Evolutionary conservation across 2,113 vertebrate genomes (phyloP), one percentile per base, ranked within the genome.

Genomic region (Gulo gulo): DNA sequence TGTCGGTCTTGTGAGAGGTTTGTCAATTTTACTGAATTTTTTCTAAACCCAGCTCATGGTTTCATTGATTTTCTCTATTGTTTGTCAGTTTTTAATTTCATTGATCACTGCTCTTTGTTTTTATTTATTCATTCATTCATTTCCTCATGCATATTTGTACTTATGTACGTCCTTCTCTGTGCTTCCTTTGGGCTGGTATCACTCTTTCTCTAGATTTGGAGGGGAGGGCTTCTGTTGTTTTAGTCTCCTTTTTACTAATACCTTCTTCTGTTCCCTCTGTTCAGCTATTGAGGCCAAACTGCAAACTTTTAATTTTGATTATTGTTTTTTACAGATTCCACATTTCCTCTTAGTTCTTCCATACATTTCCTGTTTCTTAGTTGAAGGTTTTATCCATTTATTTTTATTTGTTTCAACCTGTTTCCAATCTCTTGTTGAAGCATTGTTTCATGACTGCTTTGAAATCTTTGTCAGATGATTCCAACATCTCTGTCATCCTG

Each of bases 111-210:
- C 8, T 21, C 4, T 59, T 31, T 2, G 11, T 42, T 59, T 45
- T 0, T 21, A 4, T 12, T 42, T 16, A 31, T 34, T 20, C 13
- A 16, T 31, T 0, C 34, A 5, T 7, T 26, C 39, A 12, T 36
- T 39, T 23, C n/a, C 42, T n/a, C 16, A 3, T 34, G 20, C 11
- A 45, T 45, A 45, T 76, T 76, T 57, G 21, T 67, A 5, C 76
- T 24, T 50, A 20, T 29, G 7, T 59, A 2, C 7, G 23, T 18
- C 34, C 59, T 81, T 29, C 59, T 81, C 26, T 10, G 1, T 7
- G 78, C 50, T 20, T 24, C 26, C n/a, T 50, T 34, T 47, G 36
- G 31, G 45, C 15, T 39, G 14, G 2, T 7, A 26, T 3, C 42
- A n/a, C 21, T 61, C 34, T 80, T 29, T 45, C 55, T 63, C 23